phyloP scores from a whole-genome alignment of 2,797 vertebrate species.

The Glossophaga mutica region DNA sequence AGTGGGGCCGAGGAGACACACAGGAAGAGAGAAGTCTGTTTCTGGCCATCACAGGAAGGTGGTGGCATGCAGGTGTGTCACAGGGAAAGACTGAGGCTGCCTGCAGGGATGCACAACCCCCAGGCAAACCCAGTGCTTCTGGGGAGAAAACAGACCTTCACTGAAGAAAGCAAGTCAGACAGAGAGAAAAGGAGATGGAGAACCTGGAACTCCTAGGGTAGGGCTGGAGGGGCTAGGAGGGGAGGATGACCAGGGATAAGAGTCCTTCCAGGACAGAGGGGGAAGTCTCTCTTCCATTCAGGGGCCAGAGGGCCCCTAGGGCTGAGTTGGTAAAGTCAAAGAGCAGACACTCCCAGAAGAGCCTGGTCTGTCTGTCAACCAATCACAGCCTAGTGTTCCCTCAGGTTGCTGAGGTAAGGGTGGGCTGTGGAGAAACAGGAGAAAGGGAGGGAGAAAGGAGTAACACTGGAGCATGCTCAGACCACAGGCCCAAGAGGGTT shows the following conservation, averaged over 20 bases:
- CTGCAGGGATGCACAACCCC: neutral
- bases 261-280: neutral
- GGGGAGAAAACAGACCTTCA: neutral
- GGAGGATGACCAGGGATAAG: neutral
- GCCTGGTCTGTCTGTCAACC: neutral
- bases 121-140: neutral
- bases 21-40: neutral
- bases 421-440: neutral
- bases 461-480: accelerated
- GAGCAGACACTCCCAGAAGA: neutral
- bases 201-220: no score
- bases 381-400: neutral
- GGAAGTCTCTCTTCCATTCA: neutral
- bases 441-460: neutral
- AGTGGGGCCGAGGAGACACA: neutral
- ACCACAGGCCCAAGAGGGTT: neutral
- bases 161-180: neutral
- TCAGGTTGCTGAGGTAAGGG: no score
- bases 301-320: neutral
- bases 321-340: neutral
- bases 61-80: neutral
- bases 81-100: accelerated
- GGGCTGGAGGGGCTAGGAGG: no score
- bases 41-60: neutral
- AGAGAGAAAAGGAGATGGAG: neutral